Percentiles rank a stretch among this genome's conserved stretches.
Conservation (phyloP, 1,140 invertebrate species). For the Sycophila sp. region DNA sequence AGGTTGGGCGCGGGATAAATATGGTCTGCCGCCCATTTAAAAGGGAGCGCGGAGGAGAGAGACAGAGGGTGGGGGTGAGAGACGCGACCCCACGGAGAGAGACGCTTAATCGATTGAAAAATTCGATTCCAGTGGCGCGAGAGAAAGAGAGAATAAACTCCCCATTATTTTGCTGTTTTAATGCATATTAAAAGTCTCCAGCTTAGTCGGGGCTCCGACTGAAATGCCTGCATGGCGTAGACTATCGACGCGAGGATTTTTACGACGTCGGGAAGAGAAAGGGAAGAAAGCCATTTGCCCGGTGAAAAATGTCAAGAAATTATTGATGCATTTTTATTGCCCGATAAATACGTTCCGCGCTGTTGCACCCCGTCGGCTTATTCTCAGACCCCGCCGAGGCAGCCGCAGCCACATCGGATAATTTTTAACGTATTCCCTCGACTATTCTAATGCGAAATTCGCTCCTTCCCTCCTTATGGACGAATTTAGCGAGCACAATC, state of each 20-base stretch:
- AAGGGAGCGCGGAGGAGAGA: neutral
- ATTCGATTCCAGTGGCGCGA: conserved; percentile 12
- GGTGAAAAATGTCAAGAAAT: neutral
- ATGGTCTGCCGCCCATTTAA: too few relatives aligned
- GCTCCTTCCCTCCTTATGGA: too few relatives aligned
- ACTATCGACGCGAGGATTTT: too few relatives aligned
- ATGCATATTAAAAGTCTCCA: conserved; percentile 30
- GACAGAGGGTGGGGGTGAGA: neutral
- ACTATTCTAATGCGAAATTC: too few relatives aligned
- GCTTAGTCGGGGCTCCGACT: too few relatives aligned
- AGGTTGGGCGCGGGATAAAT: conserved; percentile 3
- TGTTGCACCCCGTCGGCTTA: too few relatives aligned
- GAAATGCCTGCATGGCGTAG: too few relatives aligned
- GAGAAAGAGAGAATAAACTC: conserved; percentile 1
- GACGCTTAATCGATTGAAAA: conserved; percentile 30
- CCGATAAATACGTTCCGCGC: neutral
- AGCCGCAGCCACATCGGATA: too few relatives aligned
- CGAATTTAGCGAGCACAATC: too few relatives aligned
- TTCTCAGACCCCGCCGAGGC: too few relatives aligned
- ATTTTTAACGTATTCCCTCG: too few relatives aligned
- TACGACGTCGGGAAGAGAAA: neutral
- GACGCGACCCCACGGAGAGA: neutral
- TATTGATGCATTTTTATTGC: neutral
- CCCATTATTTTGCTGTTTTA: conserved; percentile 28
- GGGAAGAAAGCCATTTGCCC: neutral